A percentile compares a stretch with the other conserved stretches of the same genome.
phyloP scores from a whole-genome alignment of 2,797 vertebrate genomes.

The Halcyon badia region DNA sequence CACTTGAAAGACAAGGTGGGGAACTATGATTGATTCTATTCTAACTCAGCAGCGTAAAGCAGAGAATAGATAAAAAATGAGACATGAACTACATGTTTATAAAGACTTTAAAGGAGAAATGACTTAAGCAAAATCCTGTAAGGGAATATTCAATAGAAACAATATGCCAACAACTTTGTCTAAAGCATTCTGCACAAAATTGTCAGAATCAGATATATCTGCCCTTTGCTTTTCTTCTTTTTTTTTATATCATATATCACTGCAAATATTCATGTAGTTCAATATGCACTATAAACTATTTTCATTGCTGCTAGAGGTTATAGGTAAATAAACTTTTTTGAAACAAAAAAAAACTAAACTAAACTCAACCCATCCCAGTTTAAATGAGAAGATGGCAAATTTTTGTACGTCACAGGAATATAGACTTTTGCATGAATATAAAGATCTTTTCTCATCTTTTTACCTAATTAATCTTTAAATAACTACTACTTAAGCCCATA shows the following conservation, averaged over 20 bases:
- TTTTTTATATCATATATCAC: neutral
- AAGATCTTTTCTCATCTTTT: neutral
- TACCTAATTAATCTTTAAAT: neutral
- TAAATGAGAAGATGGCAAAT: neutral
- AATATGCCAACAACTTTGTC: neutral
- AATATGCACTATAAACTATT: neutral
- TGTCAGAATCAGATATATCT: neutral
- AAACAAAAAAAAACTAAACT: neutral
- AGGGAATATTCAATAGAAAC: neutral
- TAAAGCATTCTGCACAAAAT: neutral
- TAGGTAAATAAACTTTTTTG: neutral
- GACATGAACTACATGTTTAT: constrained; percentile 1
- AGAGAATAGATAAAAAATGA: neutral
- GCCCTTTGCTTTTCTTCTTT: neutral
- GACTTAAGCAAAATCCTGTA: constrained; percentile 14
- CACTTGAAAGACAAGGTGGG: constrained; percentile 40
- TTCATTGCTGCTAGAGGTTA: neutral
- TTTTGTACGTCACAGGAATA: neutral
- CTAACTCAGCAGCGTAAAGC: neutral
- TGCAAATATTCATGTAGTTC: neutral
- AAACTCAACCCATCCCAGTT: neutral
- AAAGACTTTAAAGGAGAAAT: constrained; percentile 16
- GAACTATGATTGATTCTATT: constrained; percentile 26
- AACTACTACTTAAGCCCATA: neutral
- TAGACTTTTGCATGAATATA: neutral